These are phyloP conservation scores for Hyalella azteca DNA, from an alignment of 2,888 invertebrate genomes.

Conservation along the genomic window DNA sequence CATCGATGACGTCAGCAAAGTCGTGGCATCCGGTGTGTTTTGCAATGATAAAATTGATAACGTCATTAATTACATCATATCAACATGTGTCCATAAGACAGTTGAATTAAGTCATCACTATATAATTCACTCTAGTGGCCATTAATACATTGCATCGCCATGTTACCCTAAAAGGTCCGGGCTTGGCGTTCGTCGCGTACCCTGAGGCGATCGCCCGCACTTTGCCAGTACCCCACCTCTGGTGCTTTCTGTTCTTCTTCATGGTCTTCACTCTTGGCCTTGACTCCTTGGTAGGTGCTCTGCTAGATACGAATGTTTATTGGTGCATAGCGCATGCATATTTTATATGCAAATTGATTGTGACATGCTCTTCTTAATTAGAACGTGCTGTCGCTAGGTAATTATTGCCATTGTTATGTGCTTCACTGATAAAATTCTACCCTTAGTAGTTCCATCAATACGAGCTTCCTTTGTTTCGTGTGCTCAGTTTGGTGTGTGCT, in stretches of 20 bases:
- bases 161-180: constrained; percentile 27
- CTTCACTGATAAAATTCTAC: neutral
- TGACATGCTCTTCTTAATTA: too few species aligned
- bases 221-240: constrained; percentile 60
- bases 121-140: too few species aligned
- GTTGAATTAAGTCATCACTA: too few species aligned
- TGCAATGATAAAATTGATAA: too few species aligned
- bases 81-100: too few species aligned
- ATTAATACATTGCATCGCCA: too few species aligned
- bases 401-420: neutral
- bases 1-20: constrained; percentile 23
- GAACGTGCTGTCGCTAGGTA: neutral
- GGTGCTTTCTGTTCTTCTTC: constrained; percentile 60
- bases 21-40: neutral
- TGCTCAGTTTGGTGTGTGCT: too few species aligned
- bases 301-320: too few species aligned
- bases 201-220: constrained; percentile 45
- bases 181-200: constrained; percentile 34
- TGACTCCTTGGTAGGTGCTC: constrained; percentile 56
- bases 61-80: too few species aligned
- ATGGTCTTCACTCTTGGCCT: constrained; percentile 60
- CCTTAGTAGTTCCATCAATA: neutral
- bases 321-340: too few species aligned
- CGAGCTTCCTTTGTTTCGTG: neutral
- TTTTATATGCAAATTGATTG: too few species aligned